Base-by-base conservation (phyloP, 2,888 invertebrate genomes). In the Epinotia nisella region DNA sequence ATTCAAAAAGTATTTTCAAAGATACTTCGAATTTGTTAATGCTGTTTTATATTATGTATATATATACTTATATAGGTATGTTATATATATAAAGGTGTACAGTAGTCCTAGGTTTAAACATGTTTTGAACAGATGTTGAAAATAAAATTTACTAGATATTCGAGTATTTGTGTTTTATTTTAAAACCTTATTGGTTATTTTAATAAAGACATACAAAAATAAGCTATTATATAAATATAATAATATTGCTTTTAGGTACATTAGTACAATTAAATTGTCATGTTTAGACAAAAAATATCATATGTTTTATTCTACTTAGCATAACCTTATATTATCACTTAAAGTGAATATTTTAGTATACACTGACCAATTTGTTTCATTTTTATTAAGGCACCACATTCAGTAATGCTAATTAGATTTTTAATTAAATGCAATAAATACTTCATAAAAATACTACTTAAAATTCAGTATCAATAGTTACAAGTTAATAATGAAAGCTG, bases 1-100 rank as follows among this genome's bases (percentile, higher is more conserved):
- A 91, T 92, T 90, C 90, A 87, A 91, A 92, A 88, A 92, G 90
- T 92, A 92, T 92, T 83, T 79, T 70, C n/a, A 75, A 78, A 56
- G 78, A 92, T 92, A 92, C 89, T 92, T 81, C 90, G 49, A 90
- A 83, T 90, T 91, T 90, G 88, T 79, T 77, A 88, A 89, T 90
- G 90, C 88, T 82, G 70, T 56, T 76, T 74, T 70, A 62, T 66
- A 75, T 62, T 75, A 2, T 24, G 21, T 24, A 24, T 24, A 24
- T 24, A 24, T 2, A 24, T 24, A 24, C 21, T 2, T 24, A 24
- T 2, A 2, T 24, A 24, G 21, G 21, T 24, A 2, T 24, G n/a
- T n/a, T n/a, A n/a, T n/a, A n/a, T n/a, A n/a, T n/a, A n/a, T n/a
- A n/a, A 62, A 77, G 75, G 65, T 76, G 64, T 75, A 75, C 75